These are phyloP conservation scores for Eretmochelys imbricata DNA, from an alignment of 2,113 vertebrate species.

Conservation along the genomic window DNA sequence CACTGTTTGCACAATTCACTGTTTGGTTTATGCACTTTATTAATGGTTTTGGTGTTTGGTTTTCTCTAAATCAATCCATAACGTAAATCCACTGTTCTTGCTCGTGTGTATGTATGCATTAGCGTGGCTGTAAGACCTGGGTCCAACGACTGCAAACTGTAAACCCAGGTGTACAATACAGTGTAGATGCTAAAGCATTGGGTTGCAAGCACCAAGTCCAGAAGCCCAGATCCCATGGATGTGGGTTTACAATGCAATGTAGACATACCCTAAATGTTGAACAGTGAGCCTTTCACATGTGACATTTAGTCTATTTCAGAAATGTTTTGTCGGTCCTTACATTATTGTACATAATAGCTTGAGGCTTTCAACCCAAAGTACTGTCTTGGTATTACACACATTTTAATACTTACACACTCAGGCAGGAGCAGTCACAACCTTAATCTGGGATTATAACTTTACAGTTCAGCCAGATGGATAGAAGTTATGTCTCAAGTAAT, in stretches of 20 bases:
- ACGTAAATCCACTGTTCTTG: neutral
- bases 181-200: neutral
- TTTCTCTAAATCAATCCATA: neutral
- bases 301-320: neutral
- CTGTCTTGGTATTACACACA: neutral
- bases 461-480: conserved; percentile 4
- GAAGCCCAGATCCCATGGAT: neutral
- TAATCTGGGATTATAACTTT: neutral
- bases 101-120: neutral
- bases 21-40: neutral
- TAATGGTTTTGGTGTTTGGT: neutral
- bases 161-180: neutral
- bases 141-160: neutral
- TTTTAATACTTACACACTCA: neutral
- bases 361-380: neutral
- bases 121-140: neutral
- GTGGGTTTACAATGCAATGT: neutral
- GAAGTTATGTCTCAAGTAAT: neutral
- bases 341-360: neutral
- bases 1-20: neutral
- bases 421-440: neutral
- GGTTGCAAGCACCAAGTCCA: neutral
- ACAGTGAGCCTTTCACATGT: neutral
- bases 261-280: neutral
- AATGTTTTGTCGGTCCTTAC: neutral